Evolutionary conservation across 1,140 invertebrate genomes (phyloP), one percentile per base, ranked within the genome.

Genomic region (Leguminivora glycinivorella): DNA sequence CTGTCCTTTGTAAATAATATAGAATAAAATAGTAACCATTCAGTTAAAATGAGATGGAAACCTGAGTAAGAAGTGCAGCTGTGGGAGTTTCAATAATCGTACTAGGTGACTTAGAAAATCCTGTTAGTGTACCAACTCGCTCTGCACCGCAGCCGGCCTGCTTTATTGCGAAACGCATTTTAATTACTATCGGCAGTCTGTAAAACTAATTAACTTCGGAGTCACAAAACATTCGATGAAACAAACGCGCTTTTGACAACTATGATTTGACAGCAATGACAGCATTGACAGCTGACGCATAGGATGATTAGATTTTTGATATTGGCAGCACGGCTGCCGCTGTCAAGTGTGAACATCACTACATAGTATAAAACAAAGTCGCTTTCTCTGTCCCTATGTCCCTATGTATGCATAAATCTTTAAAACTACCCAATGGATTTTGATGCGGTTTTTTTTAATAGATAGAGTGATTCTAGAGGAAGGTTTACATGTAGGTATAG

Each of bases 141-240:
- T 87, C 87, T 71, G 76, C 63, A 68, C 79, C 73, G 58, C 67
- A 70, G 12, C 78, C 79, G 9, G 73, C 76, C 75, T 88, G 76
- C 75, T 84, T 88, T 34, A 89, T 76, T 56, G 77, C 67, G 69
- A 89, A 90, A 69, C 84, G 81, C 88, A 90, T 90, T 81, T 70
- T 87, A 3, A 22, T 52, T 19, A 52, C 3, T 22, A 52, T 10
- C 5, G 7, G 19, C 47, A 22, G n/a, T 14, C n/a, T 43, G n/a
- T 43, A 2, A 43, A 43, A 6, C n/a, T 3, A 17, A 43, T 43
- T 17, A 4, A 43, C 4, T 43, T 17, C 0, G 40, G 4, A 43
- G 5, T n/a, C 40, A 12, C 40, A n/a, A 43, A 43, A 43, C 40
- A 43, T n/a, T 17, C n/a, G 6, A 43, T 43, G 40, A 6, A 43